Conservation (phyloP, 2,888 invertebrate species). For the Julus scanicus region DNA sequence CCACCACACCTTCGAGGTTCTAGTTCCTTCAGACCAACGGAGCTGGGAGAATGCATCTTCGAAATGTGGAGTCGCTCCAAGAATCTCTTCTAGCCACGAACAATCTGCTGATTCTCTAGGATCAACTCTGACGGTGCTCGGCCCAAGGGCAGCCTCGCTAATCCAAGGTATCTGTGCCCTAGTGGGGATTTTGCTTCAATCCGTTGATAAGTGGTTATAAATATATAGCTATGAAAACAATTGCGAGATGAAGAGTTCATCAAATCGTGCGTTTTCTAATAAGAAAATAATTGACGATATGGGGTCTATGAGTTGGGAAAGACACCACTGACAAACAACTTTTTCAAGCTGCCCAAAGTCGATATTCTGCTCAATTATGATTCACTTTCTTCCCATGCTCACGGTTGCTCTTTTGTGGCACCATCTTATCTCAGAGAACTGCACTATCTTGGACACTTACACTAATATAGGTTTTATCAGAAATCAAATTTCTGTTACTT, state of each 20-base stretch:
- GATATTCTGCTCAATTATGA: slow-evolving; percentile 45
- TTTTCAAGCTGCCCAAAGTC: neutral
- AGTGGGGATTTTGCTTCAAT: slow-evolving; percentile 43
- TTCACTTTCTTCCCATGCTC: slow-evolving; percentile 45
- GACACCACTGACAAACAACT: neutral
- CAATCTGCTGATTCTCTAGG: slow-evolving; percentile 34
- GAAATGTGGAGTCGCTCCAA: neutral
- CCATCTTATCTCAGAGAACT: slow-evolving; percentile 30
- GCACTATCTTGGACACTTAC: slow-evolving; percentile 4
- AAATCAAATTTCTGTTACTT: neutral
- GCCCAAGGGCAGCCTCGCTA: slow-evolving; percentile 36
- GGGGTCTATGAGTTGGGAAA: neutral
- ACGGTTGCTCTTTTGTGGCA: slow-evolving; percentile 12
- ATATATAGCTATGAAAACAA: neutral
- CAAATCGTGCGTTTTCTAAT: neutral
- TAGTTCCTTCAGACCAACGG: neutral
- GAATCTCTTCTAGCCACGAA: slow-evolving; percentile 35
- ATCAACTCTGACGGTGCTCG: slow-evolving; percentile 40
- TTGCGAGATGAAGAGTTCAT: neutral
- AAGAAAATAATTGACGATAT: neutral
- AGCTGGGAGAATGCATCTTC: neutral
- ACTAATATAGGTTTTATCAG: neutral
- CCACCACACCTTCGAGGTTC: slow-evolving; percentile 51
- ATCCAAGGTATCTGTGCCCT: slow-evolving; percentile 40
- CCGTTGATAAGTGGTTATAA: neutral